Base-by-base conservation (phyloP, 2,888 invertebrate species). In the Tanypteryx hageni region DNA sequence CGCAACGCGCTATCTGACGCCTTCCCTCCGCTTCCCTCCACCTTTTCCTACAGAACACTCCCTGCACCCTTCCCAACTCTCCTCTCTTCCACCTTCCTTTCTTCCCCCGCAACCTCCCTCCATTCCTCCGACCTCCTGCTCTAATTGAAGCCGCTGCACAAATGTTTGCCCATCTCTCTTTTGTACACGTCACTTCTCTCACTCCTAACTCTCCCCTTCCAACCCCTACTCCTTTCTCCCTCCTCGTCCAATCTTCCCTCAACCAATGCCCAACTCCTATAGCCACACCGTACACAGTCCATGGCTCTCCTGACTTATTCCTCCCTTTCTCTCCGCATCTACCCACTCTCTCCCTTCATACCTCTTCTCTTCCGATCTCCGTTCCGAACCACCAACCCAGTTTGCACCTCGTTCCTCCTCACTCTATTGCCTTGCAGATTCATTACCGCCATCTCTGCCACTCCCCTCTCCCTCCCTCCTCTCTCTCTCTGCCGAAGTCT, bases 71-170 rank as follows among this genome's bases (percentile, higher is more conserved):
- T 5, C 27, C 22, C 27, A n/a, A n/a, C n/a, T 27, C 59, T 0
- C 61, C 16, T 44, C 64, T n/a, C n/a, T n/a, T n/a, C n/a, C n/a
- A n/a, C n/a, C n/a, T n/a, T 18, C 64, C 11, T n/a, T 5, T 8
- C 31, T 0, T 16, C n/a, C 86, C 61, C 86, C 89, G 7, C 44
- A 27, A 13, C 44, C 31, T 10, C 4, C 10, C 3, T n/a, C 83
- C 83, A 31, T 44, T 56, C 83, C 59, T 27, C 61, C 64, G 44
- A 14, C 64, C 89, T 18, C 44, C 44, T 44, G 89, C 89, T 89
- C 89, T 89, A 89, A 89, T 89, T 89, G 89, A 89, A 89, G 89
- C 89, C 89, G 64, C 89, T 89, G 89, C 89, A 89, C 89, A 89
- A 89, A 89, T 89, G 89, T 89, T 89, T 89, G 89, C 89, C 64